Evolutionary conservation across 1,140 invertebrate genomes (phyloP).

Genomic region (Platyscapa corneri): DNA sequence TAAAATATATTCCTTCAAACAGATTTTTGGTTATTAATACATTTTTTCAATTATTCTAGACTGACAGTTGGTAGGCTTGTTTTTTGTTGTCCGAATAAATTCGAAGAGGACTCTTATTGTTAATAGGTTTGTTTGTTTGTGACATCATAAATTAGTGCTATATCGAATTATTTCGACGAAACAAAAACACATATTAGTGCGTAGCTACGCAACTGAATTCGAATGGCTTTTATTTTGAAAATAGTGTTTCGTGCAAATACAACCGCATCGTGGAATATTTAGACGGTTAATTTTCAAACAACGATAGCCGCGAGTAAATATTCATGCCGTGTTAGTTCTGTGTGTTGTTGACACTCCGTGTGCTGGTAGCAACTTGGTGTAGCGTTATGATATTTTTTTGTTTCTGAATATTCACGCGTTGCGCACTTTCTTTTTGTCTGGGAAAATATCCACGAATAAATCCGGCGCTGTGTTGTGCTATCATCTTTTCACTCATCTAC

Average conservation of each 20-base stretch:
- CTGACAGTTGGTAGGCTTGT: no score
- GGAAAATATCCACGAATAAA: neutral
- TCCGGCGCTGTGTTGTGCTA: no score
- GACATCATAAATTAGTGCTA: no score
- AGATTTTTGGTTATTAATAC: no score
- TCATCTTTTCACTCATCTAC: neutral
- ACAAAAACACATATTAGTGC: no score
- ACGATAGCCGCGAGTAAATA: conserved; percentile 30
- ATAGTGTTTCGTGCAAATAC: neutral
- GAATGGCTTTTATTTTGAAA: neutral
- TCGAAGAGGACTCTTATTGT: no score
- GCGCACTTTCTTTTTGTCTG: conserved; percentile 23
- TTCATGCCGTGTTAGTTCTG: conserved; percentile 23
- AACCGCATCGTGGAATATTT: conserved; percentile 1
- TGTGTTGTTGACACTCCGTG: conserved; percentile 18
- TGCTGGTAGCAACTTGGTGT: neutral
- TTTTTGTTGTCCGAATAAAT: no score
- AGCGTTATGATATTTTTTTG: neutral
- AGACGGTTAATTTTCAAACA: neutral
- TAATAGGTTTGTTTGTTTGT: no score
- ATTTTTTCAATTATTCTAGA: no score
- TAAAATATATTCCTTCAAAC: no score
- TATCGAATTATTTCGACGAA: no score
- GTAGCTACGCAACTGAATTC: neutral
- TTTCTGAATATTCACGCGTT: neutral